Conservation (phyloP, 2,888 invertebrate genomes). For the Cylloceria caligata region DNA sequence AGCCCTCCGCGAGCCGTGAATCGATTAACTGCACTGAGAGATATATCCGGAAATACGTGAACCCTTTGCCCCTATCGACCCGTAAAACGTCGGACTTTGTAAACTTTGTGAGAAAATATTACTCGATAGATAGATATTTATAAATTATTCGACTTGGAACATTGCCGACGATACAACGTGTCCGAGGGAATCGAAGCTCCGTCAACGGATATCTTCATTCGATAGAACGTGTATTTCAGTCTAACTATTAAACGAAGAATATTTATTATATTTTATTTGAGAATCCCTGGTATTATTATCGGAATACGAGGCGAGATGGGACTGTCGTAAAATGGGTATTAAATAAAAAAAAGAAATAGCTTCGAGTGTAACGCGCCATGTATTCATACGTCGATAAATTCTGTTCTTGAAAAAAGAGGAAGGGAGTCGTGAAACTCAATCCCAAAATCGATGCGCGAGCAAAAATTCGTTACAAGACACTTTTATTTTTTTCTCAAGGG, state of each 20-base stretch:
- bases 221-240: neutral
- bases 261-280: slow-evolving; percentile 19
- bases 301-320: slow-evolving; percentile 1
- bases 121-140: neutral
- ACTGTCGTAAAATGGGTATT: slow-evolving; percentile 41
- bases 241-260: slow-evolving; percentile 6
- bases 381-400: slow-evolving; percentile 4
- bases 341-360: slow-evolving; percentile 30
- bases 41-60: slow-evolving; percentile 60
- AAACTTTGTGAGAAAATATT: slow-evolving; percentile 52
- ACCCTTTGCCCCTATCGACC: slow-evolving; percentile 49
- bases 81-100: slow-evolving; percentile 43
- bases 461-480: slow-evolving; percentile 2
- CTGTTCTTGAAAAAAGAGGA: neutral
- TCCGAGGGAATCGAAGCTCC: neutral
- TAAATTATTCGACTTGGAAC: neutral
- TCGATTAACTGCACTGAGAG: slow-evolving; percentile 45
- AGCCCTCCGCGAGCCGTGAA: slow-evolving; percentile 20
- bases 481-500: slow-evolving; percentile 16
- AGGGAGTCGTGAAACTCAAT: slow-evolving; percentile 11
- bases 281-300: slow-evolving; percentile 10
- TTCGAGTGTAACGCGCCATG: slow-evolving; percentile 30
- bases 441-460: slow-evolving; percentile 24
- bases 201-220: slow-evolving; percentile 35
- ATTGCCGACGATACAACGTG: slow-evolving; percentile 26